Evolutionary conservation across 2,888 invertebrate species (phyloP).

Genomic region (Zaprionus lineosus): DNA sequence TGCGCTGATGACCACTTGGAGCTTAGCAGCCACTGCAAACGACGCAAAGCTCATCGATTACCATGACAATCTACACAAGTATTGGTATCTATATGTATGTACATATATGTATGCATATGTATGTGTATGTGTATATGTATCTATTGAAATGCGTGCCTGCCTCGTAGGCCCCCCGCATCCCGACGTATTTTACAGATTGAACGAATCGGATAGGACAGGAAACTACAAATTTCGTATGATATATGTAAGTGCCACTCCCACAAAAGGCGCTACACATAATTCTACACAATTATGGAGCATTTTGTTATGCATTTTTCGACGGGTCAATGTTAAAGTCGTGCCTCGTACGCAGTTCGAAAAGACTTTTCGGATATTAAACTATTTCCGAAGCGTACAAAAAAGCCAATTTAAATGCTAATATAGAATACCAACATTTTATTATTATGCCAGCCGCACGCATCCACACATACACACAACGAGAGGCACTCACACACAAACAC

Average conservation of each 20-base stretch:
- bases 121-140: constrained; percentile 29
- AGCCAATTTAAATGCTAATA: constrained; percentile 79
- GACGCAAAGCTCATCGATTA: constrained; percentile 59
- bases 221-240: constrained; percentile 15
- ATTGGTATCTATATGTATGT: neutral
- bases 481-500: constrained; percentile 4
- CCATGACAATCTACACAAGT: constrained; percentile 65
- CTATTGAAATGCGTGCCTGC: constrained; percentile 20
- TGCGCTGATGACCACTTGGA: constrained; percentile 61
- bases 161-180: no score
- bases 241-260: constrained; percentile 22
- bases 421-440: constrained; percentile 79
- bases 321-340: constrained; percentile 47
- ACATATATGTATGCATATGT: constrained; percentile 3
- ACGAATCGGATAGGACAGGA: constrained; percentile 11
- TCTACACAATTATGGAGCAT: constrained; percentile 40
- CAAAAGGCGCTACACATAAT: constrained; percentile 32
- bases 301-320: constrained; percentile 57
- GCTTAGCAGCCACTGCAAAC: constrained; percentile 52
- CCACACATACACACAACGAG: constrained; percentile 23
- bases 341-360: constrained; percentile 22
- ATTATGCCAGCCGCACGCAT: constrained; percentile 75
- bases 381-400: constrained; percentile 78
- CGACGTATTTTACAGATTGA: constrained; percentile 53
- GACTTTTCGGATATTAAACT: constrained; percentile 77